Evolutionary conservation across 2,888 invertebrate genomes (phyloP).

Genomic region (Troides oblongomaculatus): DNA sequence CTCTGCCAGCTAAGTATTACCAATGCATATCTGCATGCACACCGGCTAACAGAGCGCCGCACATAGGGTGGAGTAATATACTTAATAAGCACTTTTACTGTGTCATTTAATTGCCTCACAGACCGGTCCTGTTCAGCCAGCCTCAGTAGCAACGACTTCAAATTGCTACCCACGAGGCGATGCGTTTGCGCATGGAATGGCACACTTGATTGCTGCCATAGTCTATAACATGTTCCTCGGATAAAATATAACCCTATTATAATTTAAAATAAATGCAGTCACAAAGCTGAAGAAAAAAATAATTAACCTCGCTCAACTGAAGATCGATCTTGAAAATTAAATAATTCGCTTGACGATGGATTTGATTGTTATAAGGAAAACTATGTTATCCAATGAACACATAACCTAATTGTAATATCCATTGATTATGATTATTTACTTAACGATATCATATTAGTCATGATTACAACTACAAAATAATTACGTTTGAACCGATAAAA

Average conservation of each 20-base stretch:
- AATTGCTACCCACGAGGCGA: constrained; percentile 63
- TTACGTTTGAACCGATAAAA: too few relatives aligned
- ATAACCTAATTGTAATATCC: neutral
- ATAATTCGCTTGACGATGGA: neutral
- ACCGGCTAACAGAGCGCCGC: constrained; percentile 22
- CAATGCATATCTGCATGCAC: neutral
- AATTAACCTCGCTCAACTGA: neutral
- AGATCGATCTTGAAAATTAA: neutral
- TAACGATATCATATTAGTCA: neutral
- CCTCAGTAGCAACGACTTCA: constrained; percentile 62
- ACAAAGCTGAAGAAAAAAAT: neutral
- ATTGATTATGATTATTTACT: neutral
- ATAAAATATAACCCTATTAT: constrained; percentile 18
- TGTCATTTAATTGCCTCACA: constrained; percentile 63
- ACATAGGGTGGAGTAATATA: constrained; percentile 42
- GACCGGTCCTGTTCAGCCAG: constrained; percentile 57
- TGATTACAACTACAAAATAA: neutral
- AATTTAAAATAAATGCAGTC: neutral
- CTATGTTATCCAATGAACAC: neutral
- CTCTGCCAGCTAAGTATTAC: neutral
- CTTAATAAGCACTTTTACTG: constrained; percentile 60
- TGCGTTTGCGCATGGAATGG: constrained; percentile 52
- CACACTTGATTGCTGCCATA: constrained; percentile 57
- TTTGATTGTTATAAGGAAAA: neutral
- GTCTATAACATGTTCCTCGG: constrained; percentile 29